Conservation (phyloP, 2,888 invertebrate genomes). For the Hecatera dysodea region DNA sequence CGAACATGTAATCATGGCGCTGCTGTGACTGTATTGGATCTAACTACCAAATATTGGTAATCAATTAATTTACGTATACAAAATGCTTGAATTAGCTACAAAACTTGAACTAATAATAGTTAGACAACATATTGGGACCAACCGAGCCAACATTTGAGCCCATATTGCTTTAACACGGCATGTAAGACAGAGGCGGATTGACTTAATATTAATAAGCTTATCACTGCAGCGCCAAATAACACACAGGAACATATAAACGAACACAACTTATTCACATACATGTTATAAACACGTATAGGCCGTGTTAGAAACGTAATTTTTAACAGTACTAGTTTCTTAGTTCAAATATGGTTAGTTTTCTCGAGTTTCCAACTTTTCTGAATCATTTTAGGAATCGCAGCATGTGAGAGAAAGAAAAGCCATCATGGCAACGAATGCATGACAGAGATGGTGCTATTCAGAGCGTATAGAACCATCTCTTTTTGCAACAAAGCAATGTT, state of each 20-base stretch:
- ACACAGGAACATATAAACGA: constrained; percentile 14
- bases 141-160: constrained; percentile 17
- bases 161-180: constrained; percentile 7
- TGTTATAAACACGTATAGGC: constrained; percentile 42
- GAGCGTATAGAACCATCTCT: not conserved
- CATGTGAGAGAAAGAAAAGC: no score
- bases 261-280: constrained; percentile 32
- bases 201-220: not conserved
- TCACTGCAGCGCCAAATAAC: constrained; percentile 34
- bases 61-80: not conserved
- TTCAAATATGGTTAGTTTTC: constrained; percentile 11
- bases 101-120: not conserved
- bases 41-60: not conserved
- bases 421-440: not conserved
- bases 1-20: constrained; percentile 9
- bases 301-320: constrained; percentile 23
- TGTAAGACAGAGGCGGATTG: constrained; percentile 1
- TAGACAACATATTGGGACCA: not conserved
- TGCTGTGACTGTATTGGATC: constrained; percentile 9
- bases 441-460: not conserved
- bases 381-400: not conserved
- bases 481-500: not conserved
- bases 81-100: not conserved
- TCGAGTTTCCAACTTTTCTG: constrained; percentile 14
- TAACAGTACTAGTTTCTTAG: constrained; percentile 40